Evolutionary conservation across 2,888 invertebrate species (phyloP).

Genomic region (Athrips mouffetella): DNA sequence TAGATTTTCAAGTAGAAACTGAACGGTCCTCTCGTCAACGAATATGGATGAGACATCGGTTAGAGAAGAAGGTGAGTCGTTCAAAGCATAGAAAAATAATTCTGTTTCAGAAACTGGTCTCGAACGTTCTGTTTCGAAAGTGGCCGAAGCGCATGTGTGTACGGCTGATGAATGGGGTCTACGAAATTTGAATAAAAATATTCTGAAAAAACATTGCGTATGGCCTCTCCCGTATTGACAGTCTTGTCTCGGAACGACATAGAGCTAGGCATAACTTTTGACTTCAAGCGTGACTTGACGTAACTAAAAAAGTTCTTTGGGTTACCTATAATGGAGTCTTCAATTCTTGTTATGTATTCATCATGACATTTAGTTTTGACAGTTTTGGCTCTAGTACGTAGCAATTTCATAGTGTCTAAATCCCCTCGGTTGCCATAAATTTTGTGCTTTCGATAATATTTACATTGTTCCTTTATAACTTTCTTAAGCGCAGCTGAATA

Average conservation of each 20-base stretch:
- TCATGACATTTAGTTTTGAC: background rate
- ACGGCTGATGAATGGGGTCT: too few relatives aligned
- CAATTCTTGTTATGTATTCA: background rate
- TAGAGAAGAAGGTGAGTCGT: too few relatives aligned
- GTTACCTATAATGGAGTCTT: background rate
- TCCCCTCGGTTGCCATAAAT: background rate
- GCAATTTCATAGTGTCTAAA: background rate
- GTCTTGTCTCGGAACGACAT: background rate
- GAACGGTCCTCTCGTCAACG: too few relatives aligned
- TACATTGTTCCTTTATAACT: background rate
- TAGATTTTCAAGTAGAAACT: too few relatives aligned
- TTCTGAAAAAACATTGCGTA: background rate
- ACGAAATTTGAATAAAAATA: background rate
- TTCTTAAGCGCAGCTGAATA: background rate
- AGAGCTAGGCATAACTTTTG: background rate
- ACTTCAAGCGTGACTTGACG: background rate
- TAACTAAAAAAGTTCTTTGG: background rate
- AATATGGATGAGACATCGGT: too few relatives aligned
- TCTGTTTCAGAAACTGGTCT: too few relatives aligned
- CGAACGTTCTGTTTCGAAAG: too few relatives aligned
- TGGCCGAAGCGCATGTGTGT: too few relatives aligned
- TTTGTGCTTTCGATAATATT: background rate
- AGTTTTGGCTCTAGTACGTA: background rate
- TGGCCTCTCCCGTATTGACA: background rate
- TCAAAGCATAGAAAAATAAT: too few relatives aligned